phyloP scores from a whole-genome alignment of 2,113 vertebrate genomes.

The Hippocampus barbouri region DNA sequence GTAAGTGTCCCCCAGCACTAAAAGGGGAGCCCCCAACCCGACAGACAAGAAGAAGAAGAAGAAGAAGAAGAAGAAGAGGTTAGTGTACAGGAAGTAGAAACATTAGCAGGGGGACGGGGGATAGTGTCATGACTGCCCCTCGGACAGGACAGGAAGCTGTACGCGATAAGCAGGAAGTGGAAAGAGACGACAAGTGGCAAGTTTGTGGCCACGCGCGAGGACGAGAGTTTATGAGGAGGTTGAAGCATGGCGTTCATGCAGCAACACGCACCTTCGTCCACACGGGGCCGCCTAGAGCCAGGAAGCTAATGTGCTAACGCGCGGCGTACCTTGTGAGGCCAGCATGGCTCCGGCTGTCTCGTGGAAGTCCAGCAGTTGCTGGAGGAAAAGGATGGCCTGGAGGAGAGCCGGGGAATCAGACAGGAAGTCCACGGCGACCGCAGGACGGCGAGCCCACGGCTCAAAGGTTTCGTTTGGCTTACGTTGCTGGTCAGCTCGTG shows the following conservation, averaged over 20 bases:
- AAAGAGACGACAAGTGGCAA: background rate
- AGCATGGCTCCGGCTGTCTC: slow-evolving; percentile 96
- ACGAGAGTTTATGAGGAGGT: background rate
- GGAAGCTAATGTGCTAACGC: background rate
- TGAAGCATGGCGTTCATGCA: no score
- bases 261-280: no score
- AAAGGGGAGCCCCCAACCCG: slow-evolving; percentile 71
- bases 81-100: slow-evolving; percentile 70
- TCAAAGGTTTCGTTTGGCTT: slow-evolving; percentile 28
- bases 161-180: background rate
- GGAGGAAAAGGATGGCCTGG: slow-evolving; percentile 95
- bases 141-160: background rate
- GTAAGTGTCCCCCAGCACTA: slow-evolving; percentile 99
- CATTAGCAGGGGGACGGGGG: background rate
- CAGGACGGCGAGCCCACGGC: no score
- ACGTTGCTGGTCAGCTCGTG: slow-evolving; percentile 97
- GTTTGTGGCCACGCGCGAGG: background rate
- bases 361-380: slow-evolving; percentile 96
- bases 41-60: slow-evolving; percentile 65
- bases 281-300: no score
- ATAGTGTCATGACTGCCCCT: no score
- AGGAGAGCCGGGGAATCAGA: slow-evolving; percentile 10
- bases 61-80: slow-evolving; percentile 71
- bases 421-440: background rate
- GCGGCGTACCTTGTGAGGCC: slow-evolving; percentile 88